Evolutionary conservation across 1,140 invertebrate genomes (phyloP), one percentile per base, ranked within the genome.

Genomic region (Hirudo medicinalis): DNA sequence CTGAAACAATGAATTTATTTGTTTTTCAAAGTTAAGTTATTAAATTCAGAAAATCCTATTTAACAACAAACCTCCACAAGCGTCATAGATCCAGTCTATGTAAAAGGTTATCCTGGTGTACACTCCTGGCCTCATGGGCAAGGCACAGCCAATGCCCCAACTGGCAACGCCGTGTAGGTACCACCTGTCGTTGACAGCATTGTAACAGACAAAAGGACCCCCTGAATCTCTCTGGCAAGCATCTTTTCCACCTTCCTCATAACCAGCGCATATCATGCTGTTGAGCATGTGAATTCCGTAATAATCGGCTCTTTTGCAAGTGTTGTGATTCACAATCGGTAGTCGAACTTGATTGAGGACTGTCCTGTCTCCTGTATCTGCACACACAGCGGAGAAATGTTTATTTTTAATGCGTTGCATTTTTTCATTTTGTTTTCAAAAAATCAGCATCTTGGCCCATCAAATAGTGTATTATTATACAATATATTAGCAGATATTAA

Each of bases 101-200:
- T 79, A 77, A 71, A 75, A 67, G 29, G 76, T 67, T 67, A 83
- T 73, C 70, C 76, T 67, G 25, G 78, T 80, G 74, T 81, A 81
- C n/a, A 81, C 77, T 13, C 81, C 79, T 9, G 81, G 80, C 32
- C 74, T 76, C 13, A 75, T 73, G 0, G 79, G 75, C 15, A 72
- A 27, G 17, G 76, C 78, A 69, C 78, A 94, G 78, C 91, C 91
- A 81, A 92, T 92, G 6, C 91, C 91, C 79, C 92, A 94, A 0
- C 90, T 92, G 0, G 94, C 91, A 53, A 93, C 85, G 0, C 91
- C 91, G 22, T 92, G 83, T 2, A 86, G 84, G 0, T 87, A 84
- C 89, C 90, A 92, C 43, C 43, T 63, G 11, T 63, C 29, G 19
- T 63, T 63, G 57, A 63, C 19, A 63, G 22, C 29, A 63, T 63